Base-by-base conservation (phyloP, 2,113 vertebrate genomes). In the Sigmodon hispidus region DNA sequence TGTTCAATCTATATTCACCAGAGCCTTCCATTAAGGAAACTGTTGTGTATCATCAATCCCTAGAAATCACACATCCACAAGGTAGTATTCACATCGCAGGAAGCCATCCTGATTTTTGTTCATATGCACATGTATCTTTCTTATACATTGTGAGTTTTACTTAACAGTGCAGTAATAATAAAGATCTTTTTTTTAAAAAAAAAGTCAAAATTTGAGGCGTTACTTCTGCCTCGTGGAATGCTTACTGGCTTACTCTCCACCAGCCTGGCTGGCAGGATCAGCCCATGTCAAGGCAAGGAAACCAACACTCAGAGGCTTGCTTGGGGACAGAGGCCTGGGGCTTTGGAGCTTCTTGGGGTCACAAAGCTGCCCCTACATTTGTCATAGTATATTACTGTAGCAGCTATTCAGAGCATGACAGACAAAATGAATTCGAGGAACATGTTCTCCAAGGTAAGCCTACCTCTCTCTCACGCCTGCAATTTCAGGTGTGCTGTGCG, bases 371-470 rank as follows among this genome's bases (percentile, higher is more conserved):
- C 31, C 31, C 31, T 89, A 57, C 8, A 11, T 29, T 48, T 21
- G 10, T n/a, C 36, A 36, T 16, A 10, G 12, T 21, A 21, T 2
- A 13, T 0, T 3, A 22, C 3, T 13, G 86, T 0, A 48, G 52
- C 52, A 77, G 26, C 7, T 81, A 45, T 45, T 91, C 5, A 48
- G 69, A 43, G 19, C 36, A 7, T 2, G 11, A 40, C 10, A 34
- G 10, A 50, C 50, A 73, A 73, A 19, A 72, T 43, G 29, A 80
- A 48, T 34, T 31, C 43, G 36, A 79, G 80, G 40, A 87, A 11
- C 16, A 65, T 8, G 80, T 95, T 87, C 63, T n/a, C 57, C 89
- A 90, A 76, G 57, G 43, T 43, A 81, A 70, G 10, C 15, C 36
- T n/a, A 80, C 22, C 73, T 21, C 72, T 61, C 34, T n/a, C n/a